These are phyloP conservation scores for Meriones psammophilus DNA, from an alignment of 2,797 vertebrate genomes.

Conservation along the genomic window DNA sequence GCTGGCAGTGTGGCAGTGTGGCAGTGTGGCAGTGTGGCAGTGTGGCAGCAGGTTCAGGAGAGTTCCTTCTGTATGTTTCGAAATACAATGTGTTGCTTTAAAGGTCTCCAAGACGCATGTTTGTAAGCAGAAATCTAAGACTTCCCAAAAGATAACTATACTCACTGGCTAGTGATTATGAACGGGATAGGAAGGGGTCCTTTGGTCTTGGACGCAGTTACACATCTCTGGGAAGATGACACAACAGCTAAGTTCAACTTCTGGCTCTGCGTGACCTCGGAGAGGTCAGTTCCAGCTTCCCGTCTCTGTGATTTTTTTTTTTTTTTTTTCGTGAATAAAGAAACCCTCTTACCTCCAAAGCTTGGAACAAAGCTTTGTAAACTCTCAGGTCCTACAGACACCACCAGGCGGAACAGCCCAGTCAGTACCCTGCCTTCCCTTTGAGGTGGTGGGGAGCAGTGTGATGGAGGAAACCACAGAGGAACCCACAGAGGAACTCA, in stretches of 20 bases:
- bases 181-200: neutral
- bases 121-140: constrained; percentile 21
- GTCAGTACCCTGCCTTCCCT: neutral
- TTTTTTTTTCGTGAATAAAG: neutral
- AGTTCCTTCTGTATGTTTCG: neutral
- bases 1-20: neutral
- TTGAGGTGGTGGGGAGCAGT: neutral
- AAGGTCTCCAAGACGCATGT: neutral
- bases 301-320: neutral
- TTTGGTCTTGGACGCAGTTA: neutral
- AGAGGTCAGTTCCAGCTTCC: neutral
- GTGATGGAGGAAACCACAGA: neutral
- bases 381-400: neutral
- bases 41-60: no score
- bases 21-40: no score
- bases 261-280: neutral
- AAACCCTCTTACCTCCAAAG: neutral
- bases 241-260: neutral
- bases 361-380: neutral
- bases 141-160: neutral
- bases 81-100: neutral
- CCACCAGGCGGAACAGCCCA: no score
- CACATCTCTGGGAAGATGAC: neutral
- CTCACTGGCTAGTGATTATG: neutral
- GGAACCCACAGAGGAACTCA: neutral